A percentile compares a stretch with the other conserved stretches of the same genome.
These are phyloP conservation scores for Todus mexicanus DNA, from an alignment of 2,797 vertebrate species.

Conservation along the genomic window DNA sequence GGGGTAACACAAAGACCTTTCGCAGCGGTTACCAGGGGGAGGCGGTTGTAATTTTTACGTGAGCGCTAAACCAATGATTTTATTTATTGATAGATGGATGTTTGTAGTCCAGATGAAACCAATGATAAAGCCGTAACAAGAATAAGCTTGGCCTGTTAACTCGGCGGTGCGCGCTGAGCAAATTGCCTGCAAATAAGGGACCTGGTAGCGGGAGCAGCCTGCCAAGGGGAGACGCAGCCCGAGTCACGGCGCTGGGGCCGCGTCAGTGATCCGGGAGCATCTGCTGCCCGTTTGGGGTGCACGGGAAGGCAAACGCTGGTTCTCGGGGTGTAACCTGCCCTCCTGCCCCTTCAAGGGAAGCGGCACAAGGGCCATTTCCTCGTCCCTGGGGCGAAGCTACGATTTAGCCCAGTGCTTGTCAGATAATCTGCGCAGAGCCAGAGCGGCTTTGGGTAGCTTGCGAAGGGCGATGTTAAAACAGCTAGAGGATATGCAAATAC, in stretches of 20 bases:
- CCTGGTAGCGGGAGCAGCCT: background rate
- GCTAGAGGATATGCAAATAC: slow-evolving; percentile 33
- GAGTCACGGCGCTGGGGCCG: background rate
- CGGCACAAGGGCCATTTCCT: background rate
- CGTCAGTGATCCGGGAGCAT: slow-evolving; percentile 7
- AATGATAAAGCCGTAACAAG: slow-evolving; percentile 59
- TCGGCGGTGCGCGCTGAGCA: background rate
- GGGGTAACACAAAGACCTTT: background rate
- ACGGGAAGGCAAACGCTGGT: background rate
- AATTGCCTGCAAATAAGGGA: background rate
- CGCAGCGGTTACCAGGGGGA: background rate
- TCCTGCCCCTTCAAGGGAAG: background rate
- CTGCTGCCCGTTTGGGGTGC: background rate
- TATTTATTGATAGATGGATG: slow-evolving; percentile 68
- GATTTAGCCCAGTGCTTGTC: background rate
- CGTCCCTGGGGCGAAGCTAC: background rate
- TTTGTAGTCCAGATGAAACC: slow-evolving; percentile 61
- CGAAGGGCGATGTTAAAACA: background rate
- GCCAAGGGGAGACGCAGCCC: background rate
- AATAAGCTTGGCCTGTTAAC: slow-evolving; percentile 14
- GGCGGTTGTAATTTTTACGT: background rate
- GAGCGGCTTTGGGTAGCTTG: slow-evolving; percentile 4
- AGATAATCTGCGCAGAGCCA: background rate
- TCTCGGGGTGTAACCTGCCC: background rate
- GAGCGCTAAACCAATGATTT: slow-evolving; percentile 65